These are phyloP conservation scores for Apocrypta bakeri DNA, from an alignment of 1,140 invertebrate species.

Conservation along the genomic window DNA sequence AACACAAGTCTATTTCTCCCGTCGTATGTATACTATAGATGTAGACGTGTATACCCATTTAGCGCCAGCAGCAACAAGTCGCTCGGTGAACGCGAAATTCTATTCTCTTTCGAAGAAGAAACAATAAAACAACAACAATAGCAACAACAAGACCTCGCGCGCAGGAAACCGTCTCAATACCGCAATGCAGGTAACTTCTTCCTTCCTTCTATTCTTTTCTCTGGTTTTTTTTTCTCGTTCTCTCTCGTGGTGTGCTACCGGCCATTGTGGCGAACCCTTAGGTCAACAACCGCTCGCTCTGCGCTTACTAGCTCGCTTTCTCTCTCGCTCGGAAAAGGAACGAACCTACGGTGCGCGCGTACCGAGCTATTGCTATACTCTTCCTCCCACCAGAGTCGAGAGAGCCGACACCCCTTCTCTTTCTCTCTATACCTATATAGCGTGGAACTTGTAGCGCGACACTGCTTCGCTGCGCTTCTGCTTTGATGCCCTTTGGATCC, in stretches of 20 bases:
- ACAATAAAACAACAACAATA: too few relatives aligned
- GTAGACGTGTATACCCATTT: too few relatives aligned
- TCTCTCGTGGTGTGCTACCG: not conserved
- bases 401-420: constrained; percentile 42
- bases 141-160: too few relatives aligned
- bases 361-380: not conserved
- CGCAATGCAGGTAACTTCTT: not conserved
- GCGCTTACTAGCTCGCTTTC: not conserved
- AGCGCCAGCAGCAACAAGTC: too few relatives aligned
- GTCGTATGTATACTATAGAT: too few relatives aligned
- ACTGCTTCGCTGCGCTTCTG: not conserved
- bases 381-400: not conserved
- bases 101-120: too few relatives aligned
- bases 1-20: not conserved
- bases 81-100: too few relatives aligned
- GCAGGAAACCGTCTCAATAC: not conserved
- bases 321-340: constrained; percentile 34
- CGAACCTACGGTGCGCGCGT: constrained; percentile 13
- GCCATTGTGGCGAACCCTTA: constrained; percentile 19
- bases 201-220: not conserved
- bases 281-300: constrained; percentile 38
- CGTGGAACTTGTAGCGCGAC: not conserved
- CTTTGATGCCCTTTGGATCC: not conserved
- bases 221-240: not conserved
- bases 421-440: not conserved